A percentile compares a stretch with the other conserved stretches of the same genome.
Evolutionary conservation across 2,113 vertebrate genomes (phyloP).

Genomic region (Polyodon spathula): DNA sequence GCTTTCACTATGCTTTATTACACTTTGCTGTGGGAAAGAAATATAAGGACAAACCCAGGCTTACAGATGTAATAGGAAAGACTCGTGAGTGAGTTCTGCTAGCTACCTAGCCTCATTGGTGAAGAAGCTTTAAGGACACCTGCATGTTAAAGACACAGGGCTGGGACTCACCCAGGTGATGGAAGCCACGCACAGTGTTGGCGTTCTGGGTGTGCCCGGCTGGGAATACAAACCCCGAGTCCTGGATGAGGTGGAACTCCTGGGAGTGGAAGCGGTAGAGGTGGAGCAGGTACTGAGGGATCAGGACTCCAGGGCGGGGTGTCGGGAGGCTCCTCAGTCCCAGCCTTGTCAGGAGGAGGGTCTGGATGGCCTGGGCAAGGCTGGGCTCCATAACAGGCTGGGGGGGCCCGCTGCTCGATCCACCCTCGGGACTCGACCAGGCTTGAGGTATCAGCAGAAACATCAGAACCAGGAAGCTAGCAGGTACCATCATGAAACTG

Average conservation of each 20-base stretch:
- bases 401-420: slow-evolving; percentile 32
- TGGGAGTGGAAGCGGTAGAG: slow-evolving; percentile 62
- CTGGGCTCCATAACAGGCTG: slow-evolving; percentile 31
- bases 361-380: slow-evolving; percentile 48
- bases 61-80: too few relatives aligned
- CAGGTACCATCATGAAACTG: slow-evolving; percentile 71
- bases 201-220: slow-evolving; percentile 53
- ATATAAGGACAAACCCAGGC: too few relatives aligned
- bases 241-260: slow-evolving; percentile 56
- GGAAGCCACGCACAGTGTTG: slow-evolving; percentile 65
- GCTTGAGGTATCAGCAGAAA: slow-evolving; percentile 63
- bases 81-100: too few relatives aligned
- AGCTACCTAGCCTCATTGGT: too few relatives aligned
- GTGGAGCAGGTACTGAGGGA: slow-evolving; percentile 62
- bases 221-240: slow-evolving; percentile 54
- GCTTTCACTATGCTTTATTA: too few relatives aligned
- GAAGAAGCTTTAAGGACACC: too few relatives aligned
- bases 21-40: too few relatives aligned
- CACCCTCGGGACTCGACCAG: slow-evolving; percentile 51
- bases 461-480: slow-evolving; percentile 67
- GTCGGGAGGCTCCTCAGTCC: slow-evolving; percentile 52
- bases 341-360: slow-evolving; percentile 34
- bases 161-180: slow-evolving; percentile 51
- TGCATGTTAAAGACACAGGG: neutral
- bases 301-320: slow-evolving; percentile 42